Base-by-base conservation (phyloP, 2,888 invertebrate genomes). In the Drosophila paracracens region DNA sequence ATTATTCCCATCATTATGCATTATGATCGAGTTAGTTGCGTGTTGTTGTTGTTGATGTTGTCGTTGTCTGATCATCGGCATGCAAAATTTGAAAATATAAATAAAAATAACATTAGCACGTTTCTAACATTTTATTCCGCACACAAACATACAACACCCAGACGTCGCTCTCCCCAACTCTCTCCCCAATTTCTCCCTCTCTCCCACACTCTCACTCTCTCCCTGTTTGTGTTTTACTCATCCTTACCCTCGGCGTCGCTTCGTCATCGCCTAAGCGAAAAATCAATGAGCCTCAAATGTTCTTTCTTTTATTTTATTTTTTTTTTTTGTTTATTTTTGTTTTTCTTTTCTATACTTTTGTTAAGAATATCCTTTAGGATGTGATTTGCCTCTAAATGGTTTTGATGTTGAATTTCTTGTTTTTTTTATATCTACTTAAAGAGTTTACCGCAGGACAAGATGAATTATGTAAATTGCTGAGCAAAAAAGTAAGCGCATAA, bases 241-340 rank as follows among this genome's bases (percentile, higher is more conserved):
- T 67, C 38, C 73, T 54, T 35, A 43, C 13, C 62, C 61, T 50
- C 50, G 61, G 58, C 35, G 52, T 50, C 38, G 43, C 63, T 36
- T 60, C 61, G 54, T 61, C 61, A 59, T 68, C 68, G 52, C 48
- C 58, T 67, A 54, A 43, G 67, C 66, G 58, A 53, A 70, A 77
- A 79, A 78, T 80, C 77, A 79, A 80, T 78, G 80, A 80, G 61
- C 61, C 67, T 56, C 58, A 67, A 65, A 80, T 65, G 53, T 52
- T 62, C 36, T 74, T 57, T 60, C 51, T 64, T 61, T 77, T 60
- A 46, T 64, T 79, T 52, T 59, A 40, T 61, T 61, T 77, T 48
- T 46, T 48, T 57, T 51, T 50, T 16, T 25, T 8, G 10, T 33
- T 33, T 33, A 11, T 33, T 33, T 33, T 33, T 33, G 33, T 13